A percentile compares a stretch with the other conserved stretches of the same genome.
phyloP scores from a whole-genome alignment of 2,797 vertebrate species.

The Phalloptychus januarius region DNA sequence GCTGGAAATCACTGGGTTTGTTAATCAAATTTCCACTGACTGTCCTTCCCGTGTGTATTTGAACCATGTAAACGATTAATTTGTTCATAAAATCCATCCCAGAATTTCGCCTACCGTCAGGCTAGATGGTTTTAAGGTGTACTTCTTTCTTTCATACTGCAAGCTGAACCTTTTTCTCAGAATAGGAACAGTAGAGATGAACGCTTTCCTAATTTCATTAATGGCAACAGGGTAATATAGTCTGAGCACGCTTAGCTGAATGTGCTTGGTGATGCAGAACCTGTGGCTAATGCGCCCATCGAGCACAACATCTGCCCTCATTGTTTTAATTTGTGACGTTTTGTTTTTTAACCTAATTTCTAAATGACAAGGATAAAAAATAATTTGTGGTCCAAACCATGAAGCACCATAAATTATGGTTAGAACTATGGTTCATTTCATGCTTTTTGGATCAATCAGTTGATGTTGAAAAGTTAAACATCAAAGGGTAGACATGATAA shows the following conservation, averaged over 20 bases:
- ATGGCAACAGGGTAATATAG: constrained; percentile 14
- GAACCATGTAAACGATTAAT: background rate
- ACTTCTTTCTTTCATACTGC: constrained; percentile 8
- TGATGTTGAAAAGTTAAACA: background rate
- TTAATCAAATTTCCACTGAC: constrained; percentile 14
- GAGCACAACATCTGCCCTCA: background rate
- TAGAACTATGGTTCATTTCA: background rate
- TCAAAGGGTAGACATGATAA: background rate
- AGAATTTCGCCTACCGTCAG: background rate
- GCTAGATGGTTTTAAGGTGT: background rate
- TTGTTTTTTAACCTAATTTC: constrained; percentile 9
- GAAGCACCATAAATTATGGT: constrained; percentile 10
- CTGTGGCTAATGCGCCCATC: background rate
- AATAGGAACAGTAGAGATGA: constrained; percentile 4
- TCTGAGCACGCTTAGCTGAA: constrained; percentile 30
- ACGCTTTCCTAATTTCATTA: constrained; percentile 14
- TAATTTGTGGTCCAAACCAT: constrained; percentile 20
- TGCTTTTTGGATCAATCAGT: background rate
- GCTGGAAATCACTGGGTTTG: background rate
- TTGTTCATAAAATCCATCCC: background rate
- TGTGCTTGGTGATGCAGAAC: constrained; percentile 7
- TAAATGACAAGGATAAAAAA: constrained; percentile 30
- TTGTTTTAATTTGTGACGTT: constrained; percentile 5
- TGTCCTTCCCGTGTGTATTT: background rate
- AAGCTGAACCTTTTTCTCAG: background rate